These are phyloP conservation scores for Leucozona laternaria DNA, from an alignment of 2,888 invertebrate genomes.

Conservation along the genomic window DNA sequence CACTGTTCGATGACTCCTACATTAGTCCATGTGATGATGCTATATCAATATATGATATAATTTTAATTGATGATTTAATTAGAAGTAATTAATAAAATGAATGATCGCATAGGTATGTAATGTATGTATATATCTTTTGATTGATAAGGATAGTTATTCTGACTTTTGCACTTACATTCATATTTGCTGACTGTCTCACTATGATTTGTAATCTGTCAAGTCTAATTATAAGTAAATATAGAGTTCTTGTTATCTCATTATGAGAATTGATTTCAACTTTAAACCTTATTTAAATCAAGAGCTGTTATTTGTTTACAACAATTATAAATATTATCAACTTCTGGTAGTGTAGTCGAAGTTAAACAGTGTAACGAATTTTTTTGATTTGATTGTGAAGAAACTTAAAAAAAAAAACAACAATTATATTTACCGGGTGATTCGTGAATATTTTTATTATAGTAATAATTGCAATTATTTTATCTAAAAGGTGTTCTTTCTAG, in stretches of 20 bases:
- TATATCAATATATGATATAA: neutral
- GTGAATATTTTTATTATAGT: too few species aligned
- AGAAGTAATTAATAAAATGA: constrained; percentile 5
- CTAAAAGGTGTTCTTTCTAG: too few species aligned
- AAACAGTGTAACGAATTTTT: neutral
- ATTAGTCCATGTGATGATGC: too few species aligned
- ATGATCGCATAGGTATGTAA: too few species aligned
- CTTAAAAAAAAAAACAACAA: too few species aligned
- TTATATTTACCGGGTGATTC: too few species aligned
- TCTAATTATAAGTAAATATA: constrained; percentile 4
- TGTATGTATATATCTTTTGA: neutral
- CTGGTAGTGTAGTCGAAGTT: neutral
- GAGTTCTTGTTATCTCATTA: neutral
- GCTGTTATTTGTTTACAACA: neutral
- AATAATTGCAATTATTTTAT: too few species aligned
- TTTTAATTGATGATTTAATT: constrained; percentile 13
- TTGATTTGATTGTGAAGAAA: too few species aligned
- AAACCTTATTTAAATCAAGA: neutral
- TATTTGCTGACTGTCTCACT: neutral
- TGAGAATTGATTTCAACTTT: constrained; percentile 10
- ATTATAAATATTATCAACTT: neutral
- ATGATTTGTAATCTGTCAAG: constrained; percentile 8
- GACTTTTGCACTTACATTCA: constrained; percentile 22
- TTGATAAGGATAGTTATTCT: neutral
- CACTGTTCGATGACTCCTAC: neutral